phyloP scores from a whole-genome alignment of 2,113 vertebrate genomes.

The Anser cygnoides region DNA sequence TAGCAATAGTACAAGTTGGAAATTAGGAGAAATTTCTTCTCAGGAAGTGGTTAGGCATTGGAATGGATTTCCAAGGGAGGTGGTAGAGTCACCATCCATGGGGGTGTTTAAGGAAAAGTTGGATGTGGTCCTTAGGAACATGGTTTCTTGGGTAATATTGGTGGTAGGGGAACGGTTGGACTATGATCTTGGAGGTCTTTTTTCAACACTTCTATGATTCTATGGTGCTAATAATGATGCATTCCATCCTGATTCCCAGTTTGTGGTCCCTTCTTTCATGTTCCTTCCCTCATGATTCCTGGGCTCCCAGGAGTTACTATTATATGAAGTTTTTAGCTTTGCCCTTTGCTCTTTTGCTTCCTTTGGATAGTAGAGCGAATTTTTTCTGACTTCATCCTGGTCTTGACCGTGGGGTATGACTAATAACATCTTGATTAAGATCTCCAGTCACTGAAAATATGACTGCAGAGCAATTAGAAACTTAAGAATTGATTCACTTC shows the following conservation, averaged over 20 bases:
- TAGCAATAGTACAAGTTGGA: too few species aligned
- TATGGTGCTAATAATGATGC: neutral
- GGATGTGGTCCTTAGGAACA: too few species aligned
- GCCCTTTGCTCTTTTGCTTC: neutral
- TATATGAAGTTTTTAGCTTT: accelerated
- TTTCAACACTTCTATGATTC: too few species aligned
- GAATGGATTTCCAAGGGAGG: too few species aligned
- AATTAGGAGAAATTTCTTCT: too few species aligned
- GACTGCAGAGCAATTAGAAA: neutral
- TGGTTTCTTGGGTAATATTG: too few species aligned
- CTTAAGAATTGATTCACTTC: neutral
- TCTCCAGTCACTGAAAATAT: neutral
- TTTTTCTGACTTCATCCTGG: neutral
- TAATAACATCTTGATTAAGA: neutral
- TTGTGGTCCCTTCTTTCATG: neutral
- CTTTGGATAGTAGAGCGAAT: neutral
- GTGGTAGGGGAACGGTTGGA: too few species aligned
- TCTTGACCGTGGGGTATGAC: neutral
- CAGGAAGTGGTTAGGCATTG: too few species aligned
- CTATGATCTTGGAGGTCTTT: too few species aligned
- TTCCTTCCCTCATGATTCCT: neutral
- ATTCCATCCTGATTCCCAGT: neutral
- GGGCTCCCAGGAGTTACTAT: neutral
- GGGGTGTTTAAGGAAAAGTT: too few species aligned
- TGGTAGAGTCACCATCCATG: too few species aligned